phyloP scores from a whole-genome alignment of 2,797 vertebrate species.

The Sparidentex hasta region DNA sequence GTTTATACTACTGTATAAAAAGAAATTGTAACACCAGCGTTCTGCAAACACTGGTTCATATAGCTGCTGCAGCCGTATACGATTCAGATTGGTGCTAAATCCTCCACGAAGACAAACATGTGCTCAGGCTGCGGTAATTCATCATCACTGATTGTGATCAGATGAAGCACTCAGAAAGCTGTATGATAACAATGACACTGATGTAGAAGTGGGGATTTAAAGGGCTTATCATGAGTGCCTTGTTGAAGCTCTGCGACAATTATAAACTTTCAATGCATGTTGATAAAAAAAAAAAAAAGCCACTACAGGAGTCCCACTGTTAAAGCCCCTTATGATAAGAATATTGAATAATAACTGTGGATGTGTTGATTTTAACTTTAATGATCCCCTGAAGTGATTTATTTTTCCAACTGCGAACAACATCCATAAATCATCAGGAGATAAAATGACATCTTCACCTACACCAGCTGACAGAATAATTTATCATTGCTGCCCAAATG shows the following conservation, averaged over 20 bases:
- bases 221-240: slow-evolving; percentile 26
- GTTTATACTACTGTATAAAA: background rate
- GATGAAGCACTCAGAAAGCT: slow-evolving; percentile 40
- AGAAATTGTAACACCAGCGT: background rate
- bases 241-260: slow-evolving; percentile 20
- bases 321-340: slow-evolving; percentile 11
- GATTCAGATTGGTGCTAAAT: slow-evolving; percentile 40
- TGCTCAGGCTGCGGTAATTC: slow-evolving; percentile 43
- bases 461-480: slow-evolving; percentile 32
- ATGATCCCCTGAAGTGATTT: background rate
- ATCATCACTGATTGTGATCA: slow-evolving; percentile 63
- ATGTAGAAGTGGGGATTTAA: slow-evolving; percentile 38
- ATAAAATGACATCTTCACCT: slow-evolving; percentile 33
- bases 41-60: slow-evolving; percentile 17
- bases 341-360: slow-evolving; percentile 1
- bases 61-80: slow-evolving; percentile 25
- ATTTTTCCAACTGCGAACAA: slow-evolving; percentile 25
- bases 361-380: background rate
- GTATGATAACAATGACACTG: slow-evolving; percentile 27
- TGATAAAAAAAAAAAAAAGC: slow-evolving; percentile 16
- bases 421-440: slow-evolving; percentile 37
- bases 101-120: slow-evolving; percentile 63
- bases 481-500: slow-evolving; percentile 33
- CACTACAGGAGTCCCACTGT: slow-evolving; percentile 16
- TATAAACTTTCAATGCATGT: background rate